These are phyloP conservation scores for Apamea crenata DNA, from an alignment of 2,888 invertebrate genomes.

Conservation along the genomic window DNA sequence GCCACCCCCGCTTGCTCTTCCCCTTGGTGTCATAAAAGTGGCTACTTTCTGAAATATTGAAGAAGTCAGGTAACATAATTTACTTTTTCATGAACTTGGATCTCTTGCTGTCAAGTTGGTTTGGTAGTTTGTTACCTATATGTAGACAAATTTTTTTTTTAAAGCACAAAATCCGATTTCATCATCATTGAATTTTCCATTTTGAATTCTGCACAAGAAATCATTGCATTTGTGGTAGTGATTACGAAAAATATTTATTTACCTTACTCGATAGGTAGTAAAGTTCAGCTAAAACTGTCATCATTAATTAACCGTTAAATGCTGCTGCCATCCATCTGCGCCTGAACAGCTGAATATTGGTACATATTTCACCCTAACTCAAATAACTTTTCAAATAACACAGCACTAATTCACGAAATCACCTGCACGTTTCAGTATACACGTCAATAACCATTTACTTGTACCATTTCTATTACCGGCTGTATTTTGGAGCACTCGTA, in stretches of 20 bases:
- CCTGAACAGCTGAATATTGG: neutral
- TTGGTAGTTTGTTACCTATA: neutral
- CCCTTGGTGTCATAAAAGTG: conserved; percentile 20
- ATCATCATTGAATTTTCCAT: neutral
- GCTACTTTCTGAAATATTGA: conserved; percentile 30
- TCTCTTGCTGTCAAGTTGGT: neutral
- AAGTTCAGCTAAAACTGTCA: neutral
- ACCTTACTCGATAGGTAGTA: neutral
- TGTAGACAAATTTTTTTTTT: neutral
- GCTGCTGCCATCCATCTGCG: neutral
- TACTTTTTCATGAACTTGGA: conserved; percentile 16
- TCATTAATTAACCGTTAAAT: neutral
- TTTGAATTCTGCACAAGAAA: too few relatives aligned
- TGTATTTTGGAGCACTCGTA: conserved; percentile 69
- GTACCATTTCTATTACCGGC: conserved; percentile 70
- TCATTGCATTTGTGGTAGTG: neutral
- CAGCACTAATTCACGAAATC: conserved; percentile 53
- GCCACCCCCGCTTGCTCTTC: conserved; percentile 19
- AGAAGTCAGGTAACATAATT: conserved; percentile 26
- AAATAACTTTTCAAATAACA: conserved; percentile 50
- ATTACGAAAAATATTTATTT: too few relatives aligned
- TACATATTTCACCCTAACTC: conserved; percentile 13
- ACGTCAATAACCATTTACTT: conserved; percentile 80
- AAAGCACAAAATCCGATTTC: too few relatives aligned
- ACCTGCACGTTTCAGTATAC: conserved; percentile 61